Evolutionary conservation across 2,797 vertebrate species (phyloP), one percentile per base, ranked within the genome.

Genomic region (Periophthalmus magnuspinnatus): DNA sequence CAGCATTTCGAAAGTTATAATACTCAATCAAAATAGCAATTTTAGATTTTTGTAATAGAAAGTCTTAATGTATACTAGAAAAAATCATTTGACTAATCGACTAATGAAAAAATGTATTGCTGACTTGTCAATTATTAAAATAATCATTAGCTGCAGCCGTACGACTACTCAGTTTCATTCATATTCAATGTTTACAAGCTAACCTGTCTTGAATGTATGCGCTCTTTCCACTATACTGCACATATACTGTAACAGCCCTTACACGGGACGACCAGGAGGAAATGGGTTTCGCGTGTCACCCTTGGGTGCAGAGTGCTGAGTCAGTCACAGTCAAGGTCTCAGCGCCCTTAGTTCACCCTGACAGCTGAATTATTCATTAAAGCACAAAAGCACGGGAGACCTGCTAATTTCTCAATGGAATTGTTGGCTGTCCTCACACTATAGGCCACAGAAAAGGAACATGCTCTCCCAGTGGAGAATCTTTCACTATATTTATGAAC

Each of bases 381-480:
- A 88, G 84, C 70, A 79, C 74, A 72, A 87, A 88, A 84, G 85
- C 88, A 82, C 81, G 77, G 83, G 79, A 77, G 86, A 83, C 84
- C 85, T 89, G 84, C 81, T 91, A 89, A 91, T 92, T 91, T 90
- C 90, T 91, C 91, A 90, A 90, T 92, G 91, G 90, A 83, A 85
- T 88, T 89, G 84, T 91, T 92, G 89, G 90, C 90, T 64, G 89
- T 90, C 90, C 88, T 91, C 85, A 41, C 81, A 69, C 73, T 36
- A 50, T 8, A 2, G 58, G 68, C 81, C 7, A 56, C 74, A 74
- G 70, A 77, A 68, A 59, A 79, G 76, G 75, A 81, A 45, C 9
- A 10, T 48, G 67, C 72, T 81, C 71, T 45, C 58, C 32, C 1
- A 47, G 66, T 76, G 60, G 68, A 69, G 69, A 79, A 36, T 60